phyloP scores from a whole-genome alignment of 2,113 vertebrate genomes.

The Cyprinodon variegatus region DNA sequence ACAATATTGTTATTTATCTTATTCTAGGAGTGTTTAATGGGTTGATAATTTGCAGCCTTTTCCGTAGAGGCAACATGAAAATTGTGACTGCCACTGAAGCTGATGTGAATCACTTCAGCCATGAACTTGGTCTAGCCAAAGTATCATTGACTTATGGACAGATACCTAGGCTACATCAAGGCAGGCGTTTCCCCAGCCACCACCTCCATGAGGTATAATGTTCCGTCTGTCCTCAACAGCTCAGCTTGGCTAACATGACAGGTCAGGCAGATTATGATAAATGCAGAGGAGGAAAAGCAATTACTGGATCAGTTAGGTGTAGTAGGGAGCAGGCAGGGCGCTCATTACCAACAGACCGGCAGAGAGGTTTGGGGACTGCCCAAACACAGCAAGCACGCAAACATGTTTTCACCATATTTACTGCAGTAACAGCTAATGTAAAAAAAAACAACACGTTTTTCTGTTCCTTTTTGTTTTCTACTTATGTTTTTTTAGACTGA shows the following conservation, averaged over 20 bases:
- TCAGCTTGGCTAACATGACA: conserved; percentile 75
- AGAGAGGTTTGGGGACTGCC: conserved; percentile 57
- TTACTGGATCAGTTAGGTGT: conserved; percentile 79
- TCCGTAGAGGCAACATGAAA: background rate
- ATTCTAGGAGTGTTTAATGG: background rate
- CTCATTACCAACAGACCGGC: conserved; percentile 73
- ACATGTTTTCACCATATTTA: background rate
- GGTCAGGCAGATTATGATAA: conserved; percentile 79
- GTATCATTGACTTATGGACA: conserved; percentile 3
- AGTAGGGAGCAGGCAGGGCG: conserved; percentile 71
- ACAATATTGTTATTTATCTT: background rate
- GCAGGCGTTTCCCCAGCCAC: conserved; percentile 22
- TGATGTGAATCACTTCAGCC: conserved; percentile 30
- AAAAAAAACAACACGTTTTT: conserved; percentile 2
- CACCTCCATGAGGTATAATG: conserved; percentile 31
- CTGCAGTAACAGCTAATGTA: conserved; percentile 28
- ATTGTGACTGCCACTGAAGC: conserved; percentile 23
- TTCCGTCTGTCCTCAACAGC: conserved; percentile 50
- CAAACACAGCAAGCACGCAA: conserved; percentile 15
- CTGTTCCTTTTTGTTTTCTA: conserved; percentile 16
- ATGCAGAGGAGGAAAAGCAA: conserved; percentile 82
- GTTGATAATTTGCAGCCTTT: background rate
- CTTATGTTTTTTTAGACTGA: background rate
- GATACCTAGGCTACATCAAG: conserved; percentile 32
- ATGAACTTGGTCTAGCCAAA: too few relatives aligned